Percentiles rank a stretch among this genome's conserved stretches.
phyloP scores from a whole-genome alignment of 2,888 invertebrate species.

The Asteroscopus sphinx region DNA sequence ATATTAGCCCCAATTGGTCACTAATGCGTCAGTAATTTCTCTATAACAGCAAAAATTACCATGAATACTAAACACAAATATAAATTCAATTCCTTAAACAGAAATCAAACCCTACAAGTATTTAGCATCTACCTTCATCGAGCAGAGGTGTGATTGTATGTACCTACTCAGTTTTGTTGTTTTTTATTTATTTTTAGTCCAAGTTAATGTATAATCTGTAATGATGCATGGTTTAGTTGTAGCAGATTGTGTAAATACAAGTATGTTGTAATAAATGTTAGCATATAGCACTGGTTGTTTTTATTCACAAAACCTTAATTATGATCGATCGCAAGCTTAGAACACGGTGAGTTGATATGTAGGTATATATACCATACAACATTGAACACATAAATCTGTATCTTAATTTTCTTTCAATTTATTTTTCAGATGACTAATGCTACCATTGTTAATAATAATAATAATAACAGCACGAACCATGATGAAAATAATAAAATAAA shows the following conservation, averaged over 20 bases:
- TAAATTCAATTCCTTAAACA: neutral
- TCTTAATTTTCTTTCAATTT: constrained; percentile 18
- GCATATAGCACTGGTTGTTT: constrained; percentile 57
- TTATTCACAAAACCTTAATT: constrained; percentile 39
- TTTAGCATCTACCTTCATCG: constrained; percentile 26
- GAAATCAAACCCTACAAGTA: too few species aligned
- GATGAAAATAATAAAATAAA: constrained; percentile 28
- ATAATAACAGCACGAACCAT: constrained; percentile 50
- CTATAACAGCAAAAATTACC: too few species aligned
- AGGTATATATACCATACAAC: neutral
- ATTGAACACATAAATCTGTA: neutral
- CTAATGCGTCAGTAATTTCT: too few species aligned
- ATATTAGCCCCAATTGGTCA: too few species aligned
- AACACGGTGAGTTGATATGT: constrained; percentile 33
- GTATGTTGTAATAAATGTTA: constrained; percentile 60
- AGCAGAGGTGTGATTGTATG: constrained; percentile 19
- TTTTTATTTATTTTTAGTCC: constrained; percentile 68
- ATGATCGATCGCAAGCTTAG: constrained; percentile 6
- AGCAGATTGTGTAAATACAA: constrained; percentile 67
- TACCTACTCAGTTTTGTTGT: constrained; percentile 52
- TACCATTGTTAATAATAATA: constrained; percentile 57
- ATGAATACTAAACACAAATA: too few species aligned
- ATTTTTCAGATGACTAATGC: constrained; percentile 78
- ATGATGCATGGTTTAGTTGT: constrained; percentile 56
- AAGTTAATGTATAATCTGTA: constrained; percentile 58